These are phyloP conservation scores for Lymantria monacha DNA, from an alignment of 2,888 invertebrate species.

Conservation along the genomic window DNA sequence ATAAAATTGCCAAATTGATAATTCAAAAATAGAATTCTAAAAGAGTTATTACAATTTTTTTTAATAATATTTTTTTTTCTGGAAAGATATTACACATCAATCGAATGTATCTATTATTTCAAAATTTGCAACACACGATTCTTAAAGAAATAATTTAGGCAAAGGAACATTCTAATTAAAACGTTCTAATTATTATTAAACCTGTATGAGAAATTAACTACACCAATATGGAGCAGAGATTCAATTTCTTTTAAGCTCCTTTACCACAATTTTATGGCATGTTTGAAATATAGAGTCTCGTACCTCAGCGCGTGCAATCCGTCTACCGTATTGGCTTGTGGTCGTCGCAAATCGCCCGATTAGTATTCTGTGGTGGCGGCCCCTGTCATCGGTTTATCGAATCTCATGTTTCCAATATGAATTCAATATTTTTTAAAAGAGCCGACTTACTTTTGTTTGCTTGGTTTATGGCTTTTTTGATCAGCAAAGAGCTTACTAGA, in stretches of 20 bases:
- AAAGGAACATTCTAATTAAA: too few relatives aligned
- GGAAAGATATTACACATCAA: too few relatives aligned
- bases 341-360: constrained; percentile 62
- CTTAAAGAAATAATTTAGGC: too few relatives aligned
- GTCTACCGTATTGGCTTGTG: constrained; percentile 47
- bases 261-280: constrained; percentile 4
- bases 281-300: constrained; percentile 21
- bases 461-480: constrained; percentile 41
- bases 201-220: too few relatives aligned
- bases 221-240: not conserved
- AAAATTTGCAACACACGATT: too few relatives aligned
- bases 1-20: too few relatives aligned
- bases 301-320: constrained; percentile 22
- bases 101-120: too few relatives aligned
- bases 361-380: constrained; percentile 62
- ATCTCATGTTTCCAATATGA: constrained; percentile 53
- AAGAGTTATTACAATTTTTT: too few relatives aligned
- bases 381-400: constrained; percentile 57
- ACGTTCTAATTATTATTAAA: too few relatives aligned
- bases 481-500: constrained; percentile 17
- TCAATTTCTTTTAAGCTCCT: not conserved
- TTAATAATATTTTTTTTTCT: too few relatives aligned
- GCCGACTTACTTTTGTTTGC: constrained; percentile 41
- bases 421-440: constrained; percentile 43
- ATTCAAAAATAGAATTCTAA: too few relatives aligned